A percentile compares a stretch with the other conserved stretches of the same genome.
These are phyloP conservation scores for Cirrhinus molitorella DNA, from an alignment of 2,797 vertebrate species.

Conservation along the genomic window DNA sequence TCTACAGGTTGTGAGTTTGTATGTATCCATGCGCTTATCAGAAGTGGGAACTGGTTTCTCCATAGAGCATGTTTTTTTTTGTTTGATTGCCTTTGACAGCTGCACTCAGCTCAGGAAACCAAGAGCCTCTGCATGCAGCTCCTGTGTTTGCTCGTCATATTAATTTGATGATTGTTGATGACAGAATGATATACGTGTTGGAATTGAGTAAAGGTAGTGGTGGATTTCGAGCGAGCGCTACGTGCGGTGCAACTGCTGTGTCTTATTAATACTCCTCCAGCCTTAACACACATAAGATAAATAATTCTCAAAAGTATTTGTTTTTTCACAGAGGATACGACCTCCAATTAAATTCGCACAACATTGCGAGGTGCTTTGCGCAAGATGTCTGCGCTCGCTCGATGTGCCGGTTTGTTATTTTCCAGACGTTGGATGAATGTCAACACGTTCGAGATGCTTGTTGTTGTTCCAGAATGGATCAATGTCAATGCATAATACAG, in stretches of 20 bases:
- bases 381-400: conserved; percentile 9
- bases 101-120: conserved; percentile 64
- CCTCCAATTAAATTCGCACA: conserved; percentile 42
- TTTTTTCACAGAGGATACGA: conserved; percentile 26
- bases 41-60: conserved; percentile 20
- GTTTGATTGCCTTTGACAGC: conserved; percentile 68
- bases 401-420: not conserved
- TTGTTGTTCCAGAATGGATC: conserved; percentile 72
- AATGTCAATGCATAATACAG: conserved; percentile 73
- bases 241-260: conserved; percentile 32
- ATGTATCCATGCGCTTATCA: conserved; percentile 29
- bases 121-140: conserved; percentile 66
- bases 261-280: conserved; percentile 37
- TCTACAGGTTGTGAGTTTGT: conserved; percentile 17
- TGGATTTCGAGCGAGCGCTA: conserved; percentile 28
- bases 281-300: conserved; percentile 17
- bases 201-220: conserved; percentile 55
- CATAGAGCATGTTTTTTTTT: conserved; percentile 30
- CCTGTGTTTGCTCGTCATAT: conserved; percentile 68
- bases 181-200: conserved; percentile 60
- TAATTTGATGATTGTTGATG: conserved; percentile 70
- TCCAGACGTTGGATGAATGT: conserved; percentile 70
- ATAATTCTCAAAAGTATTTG: conserved; percentile 42
- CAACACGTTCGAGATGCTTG: conserved; percentile 65
- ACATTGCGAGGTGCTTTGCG: conserved; percentile 3